Evolutionary conservation across 2,888 invertebrate species (phyloP).

Genomic region (Germaria angustata): DNA sequence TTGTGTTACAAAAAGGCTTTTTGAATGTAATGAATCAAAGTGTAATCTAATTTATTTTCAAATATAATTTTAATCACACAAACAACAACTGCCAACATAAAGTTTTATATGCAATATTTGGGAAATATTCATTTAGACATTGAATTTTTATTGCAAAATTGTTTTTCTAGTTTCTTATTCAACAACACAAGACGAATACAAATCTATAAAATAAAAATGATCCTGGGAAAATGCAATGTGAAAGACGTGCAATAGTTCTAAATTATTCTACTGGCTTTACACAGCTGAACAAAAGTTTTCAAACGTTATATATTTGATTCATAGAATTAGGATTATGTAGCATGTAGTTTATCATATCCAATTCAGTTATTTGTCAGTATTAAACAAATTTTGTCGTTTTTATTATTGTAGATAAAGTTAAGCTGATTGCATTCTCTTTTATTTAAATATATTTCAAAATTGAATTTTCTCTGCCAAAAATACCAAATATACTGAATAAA

Average conservation of each 20-base stretch:
- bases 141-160: neutral
- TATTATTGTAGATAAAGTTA: neutral
- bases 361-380: neutral
- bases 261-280: neutral
- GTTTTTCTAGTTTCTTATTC: neutral
- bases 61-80: slow-evolving; percentile 55
- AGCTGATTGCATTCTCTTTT: neutral
- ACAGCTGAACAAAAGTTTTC: neutral
- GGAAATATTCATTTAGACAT: slow-evolving; percentile 1
- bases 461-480: neutral
- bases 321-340: too few relatives aligned
- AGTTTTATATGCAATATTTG: neutral
- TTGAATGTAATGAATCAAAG: slow-evolving; percentile 75
- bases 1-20: slow-evolving; percentile 30
- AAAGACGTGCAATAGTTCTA: neutral
- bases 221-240: neutral
- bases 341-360: neutral
- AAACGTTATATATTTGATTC: neutral
- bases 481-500: neutral
- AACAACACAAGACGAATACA: neutral
- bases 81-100: neutral
- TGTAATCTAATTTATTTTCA: slow-evolving; percentile 78
- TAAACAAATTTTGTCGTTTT: neutral
- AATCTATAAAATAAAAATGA: neutral
- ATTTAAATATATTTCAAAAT: slow-evolving; percentile 22